Evolutionary conservation across 2,113 vertebrate species (phyloP).

Genomic region (Delphinapterus leucas): DNA sequence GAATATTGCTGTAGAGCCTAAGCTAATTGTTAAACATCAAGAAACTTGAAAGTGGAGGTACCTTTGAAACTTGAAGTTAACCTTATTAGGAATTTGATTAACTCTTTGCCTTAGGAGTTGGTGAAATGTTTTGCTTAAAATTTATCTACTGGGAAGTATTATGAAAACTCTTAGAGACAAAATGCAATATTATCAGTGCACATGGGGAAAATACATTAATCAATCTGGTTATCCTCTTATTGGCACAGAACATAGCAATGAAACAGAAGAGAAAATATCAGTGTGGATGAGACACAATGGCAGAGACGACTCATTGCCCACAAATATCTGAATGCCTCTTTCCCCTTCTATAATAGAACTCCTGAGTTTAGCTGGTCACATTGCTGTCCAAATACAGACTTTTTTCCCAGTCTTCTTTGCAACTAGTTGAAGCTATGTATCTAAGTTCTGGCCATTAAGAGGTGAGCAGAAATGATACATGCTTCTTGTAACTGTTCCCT

Average conservation of each 20-base stretch:
- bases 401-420: background rate
- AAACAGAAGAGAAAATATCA: background rate
- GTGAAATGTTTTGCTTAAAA: conserved; percentile 10
- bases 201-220: background rate
- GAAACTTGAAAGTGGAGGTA: background rate
- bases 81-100: background rate
- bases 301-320: background rate
- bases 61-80: background rate
- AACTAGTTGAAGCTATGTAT: background rate
- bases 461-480: background rate
- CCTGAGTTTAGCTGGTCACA: background rate
- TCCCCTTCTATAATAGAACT: background rate
- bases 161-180: conserved; percentile 30
- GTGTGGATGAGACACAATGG: background rate
- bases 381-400: background rate
- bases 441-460: background rate
- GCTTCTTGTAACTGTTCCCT: background rate
- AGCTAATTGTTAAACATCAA: background rate
- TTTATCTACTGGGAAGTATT: background rate
- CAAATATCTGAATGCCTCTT: background rate
- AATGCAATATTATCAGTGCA: background rate
- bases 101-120: background rate
- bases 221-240: background rate
- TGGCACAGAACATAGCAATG: background rate
- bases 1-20: background rate